Percentiles rank a stretch among this genome's conserved stretches.
These are phyloP conservation scores for Neodontobutis hainanensis DNA, from an alignment of 2,113 vertebrate species.

Conservation along the genomic window DNA sequence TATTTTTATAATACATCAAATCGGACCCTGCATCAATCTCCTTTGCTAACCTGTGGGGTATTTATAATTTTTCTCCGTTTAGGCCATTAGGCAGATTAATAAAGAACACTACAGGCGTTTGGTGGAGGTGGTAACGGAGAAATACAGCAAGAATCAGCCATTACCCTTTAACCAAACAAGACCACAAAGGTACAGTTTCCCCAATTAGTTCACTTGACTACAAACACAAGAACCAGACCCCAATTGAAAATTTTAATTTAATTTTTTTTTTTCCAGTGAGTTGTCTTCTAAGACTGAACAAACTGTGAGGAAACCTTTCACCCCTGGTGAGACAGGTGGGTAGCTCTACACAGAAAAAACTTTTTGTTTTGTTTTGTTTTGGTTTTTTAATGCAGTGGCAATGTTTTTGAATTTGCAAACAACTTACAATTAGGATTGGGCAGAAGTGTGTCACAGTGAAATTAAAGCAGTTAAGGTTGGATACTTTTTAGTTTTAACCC, in stretches of 20 bases:
- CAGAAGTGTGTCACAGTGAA: too few relatives aligned
- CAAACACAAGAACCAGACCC: not conserved
- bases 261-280: conserved; percentile 52
- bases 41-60: too few relatives aligned
- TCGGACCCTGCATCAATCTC: too few relatives aligned
- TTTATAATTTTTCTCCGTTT: conserved; percentile 6
- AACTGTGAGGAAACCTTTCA: conserved; percentile 55
- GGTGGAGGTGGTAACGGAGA: conserved; percentile 77
- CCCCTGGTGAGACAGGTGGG: conserved; percentile 61
- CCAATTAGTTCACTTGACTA: not conserved
- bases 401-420: not conserved
- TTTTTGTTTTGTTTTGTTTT: not conserved
- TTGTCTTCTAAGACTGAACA: conserved; percentile 46
- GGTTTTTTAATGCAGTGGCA: too few relatives aligned
- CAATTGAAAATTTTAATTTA: not conserved
- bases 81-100: conserved; percentile 78
- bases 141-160: conserved; percentile 77
- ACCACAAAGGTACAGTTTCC: conserved; percentile 69
- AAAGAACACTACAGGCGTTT: conserved; percentile 79
- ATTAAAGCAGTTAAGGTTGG: too few relatives aligned
- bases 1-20: too few relatives aligned
- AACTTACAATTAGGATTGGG: too few relatives aligned
- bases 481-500: too few relatives aligned
- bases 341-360: not conserved
- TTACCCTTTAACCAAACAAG: conserved; percentile 77